Conservation (phyloP, 2,113 vertebrate species). For the Solea senegalensis region DNA sequence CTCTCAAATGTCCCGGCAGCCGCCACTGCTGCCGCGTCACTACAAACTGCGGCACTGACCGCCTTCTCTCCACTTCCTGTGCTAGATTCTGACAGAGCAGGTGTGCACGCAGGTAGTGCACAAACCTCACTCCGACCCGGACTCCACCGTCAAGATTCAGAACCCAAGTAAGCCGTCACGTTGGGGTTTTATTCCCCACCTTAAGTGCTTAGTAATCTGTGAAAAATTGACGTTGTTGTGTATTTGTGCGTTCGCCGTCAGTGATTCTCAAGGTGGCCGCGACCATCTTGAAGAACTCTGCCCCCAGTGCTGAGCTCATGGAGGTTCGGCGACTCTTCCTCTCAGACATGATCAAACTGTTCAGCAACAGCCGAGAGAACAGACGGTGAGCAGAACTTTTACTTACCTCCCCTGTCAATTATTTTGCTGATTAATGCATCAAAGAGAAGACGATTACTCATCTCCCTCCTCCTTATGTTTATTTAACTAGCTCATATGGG, state of each 20-base stretch:
- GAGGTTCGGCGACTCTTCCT: slow-evolving; percentile 96
- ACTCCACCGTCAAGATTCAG: slow-evolving; percentile 97
- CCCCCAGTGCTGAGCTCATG: slow-evolving; percentile 92
- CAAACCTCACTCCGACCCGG: slow-evolving; percentile 96
- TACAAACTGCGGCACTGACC: slow-evolving; percentile 2
- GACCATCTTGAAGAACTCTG: slow-evolving; percentile 91
- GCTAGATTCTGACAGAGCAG: slow-evolving; percentile 96
- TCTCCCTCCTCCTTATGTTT: slow-evolving; percentile 19
- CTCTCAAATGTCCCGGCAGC: not conserved
- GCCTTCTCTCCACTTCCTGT: not conserved
- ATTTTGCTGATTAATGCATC: slow-evolving; percentile 53
- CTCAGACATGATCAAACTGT: slow-evolving; percentile 99
- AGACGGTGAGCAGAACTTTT: slow-evolving; percentile 86
- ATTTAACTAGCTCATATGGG: slow-evolving; percentile 31
- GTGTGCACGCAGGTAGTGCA: slow-evolving; percentile 98
- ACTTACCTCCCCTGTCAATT: slow-evolving; percentile 40
- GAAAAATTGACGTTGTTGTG: slow-evolving; percentile 16
- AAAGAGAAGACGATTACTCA: slow-evolving; percentile 8
- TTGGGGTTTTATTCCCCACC: not conserved
- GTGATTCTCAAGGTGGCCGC: slow-evolving; percentile 99
- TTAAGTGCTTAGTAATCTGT: not conserved
- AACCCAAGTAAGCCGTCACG: slow-evolving; percentile 91
- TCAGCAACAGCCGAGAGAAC: slow-evolving; percentile 98
- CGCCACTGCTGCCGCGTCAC: not conserved
- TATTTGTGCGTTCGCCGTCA: slow-evolving; percentile 60